These are phyloP conservation scores for Spinibarbus caldwelli DNA, from an alignment of 2,797 vertebrate species.

Conservation along the genomic window DNA sequence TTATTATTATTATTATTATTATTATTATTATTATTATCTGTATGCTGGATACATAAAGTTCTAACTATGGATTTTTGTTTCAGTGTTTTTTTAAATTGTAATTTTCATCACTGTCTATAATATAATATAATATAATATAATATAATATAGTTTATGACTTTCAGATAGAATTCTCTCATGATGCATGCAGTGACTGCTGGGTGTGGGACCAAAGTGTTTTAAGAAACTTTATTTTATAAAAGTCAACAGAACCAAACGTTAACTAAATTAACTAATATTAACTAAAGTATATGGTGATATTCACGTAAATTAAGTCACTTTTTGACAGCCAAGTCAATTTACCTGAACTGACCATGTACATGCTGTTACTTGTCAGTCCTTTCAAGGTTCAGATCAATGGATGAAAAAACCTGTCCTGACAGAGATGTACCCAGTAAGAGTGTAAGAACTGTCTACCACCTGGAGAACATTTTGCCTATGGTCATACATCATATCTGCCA, in stretches of 20 bases:
- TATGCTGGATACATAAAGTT: not conserved
- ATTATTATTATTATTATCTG: too few species aligned
- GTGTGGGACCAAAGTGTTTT: not conserved
- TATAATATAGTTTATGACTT: not conserved
- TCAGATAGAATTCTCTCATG: not conserved
- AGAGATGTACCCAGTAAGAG: not conserved
- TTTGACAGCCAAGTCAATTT: not conserved
- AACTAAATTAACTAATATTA: too few species aligned
- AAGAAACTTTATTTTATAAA: not conserved
- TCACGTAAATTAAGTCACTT: not conserved
- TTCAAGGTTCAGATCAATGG: not conserved
- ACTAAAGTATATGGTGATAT: not conserved
- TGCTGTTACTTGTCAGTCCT: not conserved
- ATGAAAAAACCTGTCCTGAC: not conserved
- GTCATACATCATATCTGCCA: conserved; percentile 7
- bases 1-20: too few species aligned
- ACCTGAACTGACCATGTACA: not conserved
- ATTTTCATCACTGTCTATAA: too few species aligned
- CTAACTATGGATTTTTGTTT: not conserved
- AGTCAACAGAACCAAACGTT: not conserved
- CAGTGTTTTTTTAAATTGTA: too few species aligned
- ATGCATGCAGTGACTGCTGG: not conserved
- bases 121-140: too few species aligned
- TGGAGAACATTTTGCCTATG: not conserved
- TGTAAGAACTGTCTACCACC: not conserved